These are phyloP conservation scores for Bombylius discolor DNA, from an alignment of 2,888 invertebrate species.

Conservation along the genomic window DNA sequence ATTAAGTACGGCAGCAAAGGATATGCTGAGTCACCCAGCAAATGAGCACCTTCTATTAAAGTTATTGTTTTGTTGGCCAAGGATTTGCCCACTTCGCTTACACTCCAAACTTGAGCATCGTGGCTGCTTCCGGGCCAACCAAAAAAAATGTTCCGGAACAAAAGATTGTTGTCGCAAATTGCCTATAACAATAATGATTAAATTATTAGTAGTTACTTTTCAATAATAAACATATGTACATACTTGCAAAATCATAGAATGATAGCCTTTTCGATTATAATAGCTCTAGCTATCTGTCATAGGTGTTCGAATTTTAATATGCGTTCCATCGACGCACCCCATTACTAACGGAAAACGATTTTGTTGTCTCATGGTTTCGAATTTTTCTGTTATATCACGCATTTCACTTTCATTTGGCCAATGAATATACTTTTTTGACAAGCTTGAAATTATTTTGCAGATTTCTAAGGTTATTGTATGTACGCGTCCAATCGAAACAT, in stretches of 20 bases:
- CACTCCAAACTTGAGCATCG: not conserved
- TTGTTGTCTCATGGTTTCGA: no score
- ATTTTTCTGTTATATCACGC: no score
- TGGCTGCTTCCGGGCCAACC: not conserved
- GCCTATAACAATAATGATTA: not conserved
- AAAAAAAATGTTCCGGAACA: not conserved
- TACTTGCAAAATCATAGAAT: not conserved
- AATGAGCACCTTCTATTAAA: not conserved
- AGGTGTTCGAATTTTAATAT: no score
- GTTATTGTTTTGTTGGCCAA: not conserved
- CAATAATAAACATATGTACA: not conserved
- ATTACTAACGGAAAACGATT: no score
- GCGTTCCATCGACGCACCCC: no score
- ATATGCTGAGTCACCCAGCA: not conserved
- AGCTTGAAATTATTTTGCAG: no score
- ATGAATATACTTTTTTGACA: no score
- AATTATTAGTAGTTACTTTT: not conserved
- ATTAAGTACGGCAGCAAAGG: not conserved
- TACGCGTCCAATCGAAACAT: no score
- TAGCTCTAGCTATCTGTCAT: not conserved
- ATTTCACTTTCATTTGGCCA: no score
- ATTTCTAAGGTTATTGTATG: no score
- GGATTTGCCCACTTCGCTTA: not conserved
- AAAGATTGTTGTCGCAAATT: not conserved
- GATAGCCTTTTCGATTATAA: not conserved